Evolutionary conservation across 2,797 vertebrate genomes (phyloP).

Genomic region (Buceros bicornis): DNA sequence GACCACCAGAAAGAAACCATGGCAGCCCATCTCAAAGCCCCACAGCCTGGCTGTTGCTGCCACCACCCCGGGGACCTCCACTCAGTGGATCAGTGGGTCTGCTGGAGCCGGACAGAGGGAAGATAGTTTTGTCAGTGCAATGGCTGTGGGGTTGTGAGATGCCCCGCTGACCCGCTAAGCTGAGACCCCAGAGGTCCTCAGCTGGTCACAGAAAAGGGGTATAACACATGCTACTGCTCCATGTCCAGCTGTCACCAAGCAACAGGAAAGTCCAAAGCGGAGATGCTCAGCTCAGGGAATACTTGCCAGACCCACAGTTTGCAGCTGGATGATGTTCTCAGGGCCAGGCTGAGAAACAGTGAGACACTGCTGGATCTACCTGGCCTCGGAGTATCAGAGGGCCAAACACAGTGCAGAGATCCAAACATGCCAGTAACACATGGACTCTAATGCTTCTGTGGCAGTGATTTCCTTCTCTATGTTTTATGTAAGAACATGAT

Average conservation of each 20-base stretch:
- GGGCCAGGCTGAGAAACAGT: not conserved
- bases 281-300: not conserved
- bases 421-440: rapidly evolving
- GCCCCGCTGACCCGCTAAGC: not conserved
- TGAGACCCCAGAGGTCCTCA: not conserved
- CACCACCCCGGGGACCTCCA: rapidly evolving
- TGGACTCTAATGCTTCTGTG: rapidly evolving
- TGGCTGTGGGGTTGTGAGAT: rapidly evolving
- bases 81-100: rapidly evolving
- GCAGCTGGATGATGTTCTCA: rapidly evolving
- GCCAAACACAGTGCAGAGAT: not conserved
- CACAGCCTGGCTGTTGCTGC: not conserved
- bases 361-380: not conserved
- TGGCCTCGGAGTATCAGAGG: not conserved
- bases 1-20: not conserved
- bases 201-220: rapidly evolving
- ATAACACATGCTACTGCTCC: not conserved
- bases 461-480: not conserved
- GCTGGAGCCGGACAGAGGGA: not conserved
- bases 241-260: not conserved
- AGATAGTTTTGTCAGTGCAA: not conserved
- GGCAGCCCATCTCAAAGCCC: not conserved
- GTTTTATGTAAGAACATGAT: not conserved
- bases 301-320: rapidly evolving
- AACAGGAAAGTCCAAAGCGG: rapidly evolving